Percentiles rank a stretch among this genome's conserved stretches.
phyloP scores from a whole-genome alignment of 2,888 invertebrate genomes.

The Eulithis testata region DNA sequence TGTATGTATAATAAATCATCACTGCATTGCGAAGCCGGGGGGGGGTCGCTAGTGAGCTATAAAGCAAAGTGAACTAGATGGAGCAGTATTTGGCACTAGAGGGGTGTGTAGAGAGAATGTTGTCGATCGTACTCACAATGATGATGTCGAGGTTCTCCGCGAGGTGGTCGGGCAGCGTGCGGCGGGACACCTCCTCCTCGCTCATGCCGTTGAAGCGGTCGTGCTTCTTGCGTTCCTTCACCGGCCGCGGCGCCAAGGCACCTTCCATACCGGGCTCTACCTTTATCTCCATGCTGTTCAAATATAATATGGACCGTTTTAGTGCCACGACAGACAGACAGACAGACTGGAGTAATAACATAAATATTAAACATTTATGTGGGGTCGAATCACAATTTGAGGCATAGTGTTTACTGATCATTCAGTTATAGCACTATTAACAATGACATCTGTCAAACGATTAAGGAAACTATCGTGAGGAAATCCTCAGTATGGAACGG shows the following conservation, averaged over 20 bases:
- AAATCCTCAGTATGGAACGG: no score
- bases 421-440: no score
- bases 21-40: no score
- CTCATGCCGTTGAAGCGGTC: constrained; percentile 98
- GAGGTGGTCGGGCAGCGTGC: constrained; percentile 97
- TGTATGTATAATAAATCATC: no score
- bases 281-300: constrained; percentile 80
- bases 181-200: constrained; percentile 97
- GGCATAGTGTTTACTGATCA: no score
- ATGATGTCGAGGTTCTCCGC: constrained; percentile 97
- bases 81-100: not conserved
- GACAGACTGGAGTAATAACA: no score
- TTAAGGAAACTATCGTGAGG: no score
- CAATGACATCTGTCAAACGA: no score
- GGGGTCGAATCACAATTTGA: no score
- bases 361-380: no score
- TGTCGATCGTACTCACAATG: constrained; percentile 93
- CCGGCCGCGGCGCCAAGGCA: constrained; percentile 82
- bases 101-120: not conserved
- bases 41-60: not conserved
- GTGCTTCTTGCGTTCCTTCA: constrained; percentile 96
- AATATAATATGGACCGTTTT: constrained; percentile 5
- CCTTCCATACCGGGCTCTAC: constrained; percentile 82
- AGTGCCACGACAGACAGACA: not conserved
- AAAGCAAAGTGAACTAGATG: not conserved